Conservation (phyloP, 2,797 vertebrate genomes). For the Iguana delicatissima region DNA sequence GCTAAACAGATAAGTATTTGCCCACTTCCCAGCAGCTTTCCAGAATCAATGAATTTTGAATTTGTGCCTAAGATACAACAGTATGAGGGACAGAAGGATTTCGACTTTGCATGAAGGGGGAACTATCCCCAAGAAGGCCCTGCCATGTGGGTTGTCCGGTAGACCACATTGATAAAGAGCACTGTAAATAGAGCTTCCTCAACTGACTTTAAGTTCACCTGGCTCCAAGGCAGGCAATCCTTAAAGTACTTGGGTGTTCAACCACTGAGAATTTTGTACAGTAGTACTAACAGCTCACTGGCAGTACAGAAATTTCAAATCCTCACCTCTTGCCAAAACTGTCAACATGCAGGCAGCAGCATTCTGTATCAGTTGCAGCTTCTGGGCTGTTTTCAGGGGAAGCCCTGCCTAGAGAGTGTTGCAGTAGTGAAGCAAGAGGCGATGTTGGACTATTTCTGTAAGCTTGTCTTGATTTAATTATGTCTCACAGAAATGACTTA, state of each 20-base stretch:
- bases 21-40: neutral
- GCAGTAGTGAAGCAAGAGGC: neutral
- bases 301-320: neutral
- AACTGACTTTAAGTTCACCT: neutral
- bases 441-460: neutral
- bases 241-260: neutral
- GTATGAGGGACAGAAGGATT: neutral
- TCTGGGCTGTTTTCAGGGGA: neutral
- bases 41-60: neutral
- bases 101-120: neutral
- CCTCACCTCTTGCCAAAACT: neutral
- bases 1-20: neutral
- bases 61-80: neutral
- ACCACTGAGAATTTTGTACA: neutral
- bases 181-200: neutral
- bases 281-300: neutral
- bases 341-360: neutral
- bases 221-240: neutral
- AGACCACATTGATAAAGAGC: neutral
- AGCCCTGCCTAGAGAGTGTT: neutral
- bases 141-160: neutral
- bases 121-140: neutral
- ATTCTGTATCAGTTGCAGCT: neutral
- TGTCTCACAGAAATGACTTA: neutral
- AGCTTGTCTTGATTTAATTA: neutral